Base-by-base conservation (phyloP, 2,113 vertebrate species). In the Redunca redunca region DNA sequence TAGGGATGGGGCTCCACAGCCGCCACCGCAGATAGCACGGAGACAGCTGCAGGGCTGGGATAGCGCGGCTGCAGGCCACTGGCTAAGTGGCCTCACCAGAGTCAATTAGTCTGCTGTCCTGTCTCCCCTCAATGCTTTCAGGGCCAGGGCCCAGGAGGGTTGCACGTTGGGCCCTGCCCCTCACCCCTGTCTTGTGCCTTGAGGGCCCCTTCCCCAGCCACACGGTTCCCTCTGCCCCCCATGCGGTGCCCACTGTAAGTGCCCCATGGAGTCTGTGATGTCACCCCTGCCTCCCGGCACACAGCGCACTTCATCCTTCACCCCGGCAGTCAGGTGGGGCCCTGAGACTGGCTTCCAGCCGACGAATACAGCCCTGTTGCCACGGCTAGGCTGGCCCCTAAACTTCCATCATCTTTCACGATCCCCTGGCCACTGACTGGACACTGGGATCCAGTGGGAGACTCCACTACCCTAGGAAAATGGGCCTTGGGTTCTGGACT, bases 171-270 rank as follows among this genome's bases (percentile, higher is more conserved):
- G 74, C 46, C 19, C 25, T 53, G 23, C 33, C 16, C 1, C 6
- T 6, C 19, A 25, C 50, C 46, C 53, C 3, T 5, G 0, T 6
- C 40, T n/a, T 11, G 0, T 2, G 28, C 15, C 7, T 43, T 11
- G 14, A 50, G 57, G 33, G 30, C 28, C 25, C 8, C 46, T 5
- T 12, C 36, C n/a, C 46, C 48, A 36, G 23, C 28, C 17, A 36
- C 71, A 3, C 0, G 3, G 5, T 1, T 55, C 21, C 19, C 5
- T n/a, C 2, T 48, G 57, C 2, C 36, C 25, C 36, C 11, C 7
- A 1, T 5, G 0, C 0, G 1, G n/a, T 7, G 28, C 9, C 71
- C 17, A 1, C 7, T 0, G 0, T 46, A 17, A 53, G 23, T 0
- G 0, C 23, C 7, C 43, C 12, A 13, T 1, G 2, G 62, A 15